Conservation (phyloP, 2,797 vertebrate genomes). For the Lophotriccus pileatus region DNA sequence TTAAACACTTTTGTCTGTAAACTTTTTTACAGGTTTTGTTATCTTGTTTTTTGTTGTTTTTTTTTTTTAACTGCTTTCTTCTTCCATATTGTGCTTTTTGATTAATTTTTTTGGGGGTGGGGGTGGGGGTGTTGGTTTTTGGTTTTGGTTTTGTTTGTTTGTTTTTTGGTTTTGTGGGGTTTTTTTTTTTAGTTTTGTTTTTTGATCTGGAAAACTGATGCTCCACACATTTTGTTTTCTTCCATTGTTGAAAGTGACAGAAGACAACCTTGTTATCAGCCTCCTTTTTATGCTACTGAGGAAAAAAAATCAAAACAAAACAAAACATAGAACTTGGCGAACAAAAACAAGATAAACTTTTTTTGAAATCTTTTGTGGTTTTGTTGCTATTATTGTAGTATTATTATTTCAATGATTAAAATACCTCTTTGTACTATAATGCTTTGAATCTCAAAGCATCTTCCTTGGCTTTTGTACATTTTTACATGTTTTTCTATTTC, state of each 20-base stretch:
- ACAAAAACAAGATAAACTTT: slow-evolving; percentile 11
- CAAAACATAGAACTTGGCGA: slow-evolving; percentile 38
- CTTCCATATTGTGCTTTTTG: slow-evolving; percentile 14
- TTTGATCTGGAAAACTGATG: slow-evolving; percentile 75
- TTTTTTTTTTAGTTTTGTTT: not conserved
- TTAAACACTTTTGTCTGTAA: slow-evolving; percentile 27
- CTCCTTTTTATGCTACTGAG: slow-evolving; percentile 75
- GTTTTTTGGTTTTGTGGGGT: no score
- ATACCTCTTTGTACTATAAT: slow-evolving; percentile 85
- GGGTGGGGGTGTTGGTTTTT: no score
- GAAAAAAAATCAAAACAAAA: not conserved
- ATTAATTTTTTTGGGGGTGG: not conserved
- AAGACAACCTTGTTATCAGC: slow-evolving; percentile 77
- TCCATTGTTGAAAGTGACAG: slow-evolving; percentile 72
- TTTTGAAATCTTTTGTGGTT: slow-evolving; percentile 51
- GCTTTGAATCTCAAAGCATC: slow-evolving; percentile 94
- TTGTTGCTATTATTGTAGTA: slow-evolving; percentile 35
- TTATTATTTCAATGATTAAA: slow-evolving; percentile 81
- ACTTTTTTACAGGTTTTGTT: not conserved
- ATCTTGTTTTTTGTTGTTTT: not conserved
- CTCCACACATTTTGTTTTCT: slow-evolving; percentile 69
- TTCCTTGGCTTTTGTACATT: slow-evolving; percentile 93
- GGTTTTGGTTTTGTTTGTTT: no score
- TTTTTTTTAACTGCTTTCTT: not conserved
- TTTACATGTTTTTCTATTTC: slow-evolving; percentile 94